Evolutionary conservation across 2,888 invertebrate genomes (phyloP), one percentile per base, ranked within the genome.

Genomic region (Agriopis leucophaearia): DNA sequence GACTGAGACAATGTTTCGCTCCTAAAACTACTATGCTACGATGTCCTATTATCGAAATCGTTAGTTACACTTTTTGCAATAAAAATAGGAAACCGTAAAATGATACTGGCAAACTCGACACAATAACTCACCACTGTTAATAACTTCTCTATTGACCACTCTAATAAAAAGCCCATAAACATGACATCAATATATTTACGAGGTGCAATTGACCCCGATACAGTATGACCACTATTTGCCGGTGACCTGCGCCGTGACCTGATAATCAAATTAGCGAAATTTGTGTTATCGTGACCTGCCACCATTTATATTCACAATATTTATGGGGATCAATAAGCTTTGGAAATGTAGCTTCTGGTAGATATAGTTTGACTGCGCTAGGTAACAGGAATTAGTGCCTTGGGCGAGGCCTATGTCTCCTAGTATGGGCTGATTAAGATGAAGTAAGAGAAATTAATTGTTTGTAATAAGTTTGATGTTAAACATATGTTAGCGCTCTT

Each of bases 201-300:
- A 18, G 57, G 36, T 42, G 27, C 38, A 59, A 59, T 59, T 59
- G 59, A 59, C 59, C 59, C 27, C 40, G 6, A 48, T 58, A 59
- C 48, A 58, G 55, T 44, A n/a, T 58, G 58, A 58, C 58, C 58
- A 55, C 18, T 38, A n/a, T 16, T 51, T 42, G 51, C 50, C 38
- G 38, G 42, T 15, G 66, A 59, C 69, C 61, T 52, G 44, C 55
- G 48, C 27, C 36, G 42, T 15, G 66, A 59, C 69, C 61, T 52
- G 44, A 56, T 52, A 62, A 74, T 71, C 62, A 63, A 74, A 71
- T 74, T 71, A 73, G 45, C 67, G 42, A 57, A 70, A 68, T 70
- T 70, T 73, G 72, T 66, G 64, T 48, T 72, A 57, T 57, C 74
- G 73, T 75, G 73, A 71, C 67, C n/a, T 66, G 59, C 45, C 58